phyloP scores from a whole-genome alignment of 35 echinoderm and acorn worm species.

The Anneissia japonica region DNA sequence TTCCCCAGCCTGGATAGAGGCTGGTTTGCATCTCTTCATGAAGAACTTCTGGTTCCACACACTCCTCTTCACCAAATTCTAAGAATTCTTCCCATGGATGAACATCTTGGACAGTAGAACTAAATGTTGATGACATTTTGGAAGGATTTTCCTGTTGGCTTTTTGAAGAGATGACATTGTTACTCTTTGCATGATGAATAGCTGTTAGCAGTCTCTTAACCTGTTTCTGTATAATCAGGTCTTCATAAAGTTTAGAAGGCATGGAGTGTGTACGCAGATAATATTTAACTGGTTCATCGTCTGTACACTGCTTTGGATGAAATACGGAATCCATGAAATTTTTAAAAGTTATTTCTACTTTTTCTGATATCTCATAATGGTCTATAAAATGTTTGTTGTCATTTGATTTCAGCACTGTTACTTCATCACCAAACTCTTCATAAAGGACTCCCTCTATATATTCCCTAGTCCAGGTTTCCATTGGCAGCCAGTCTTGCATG shows the following conservation, averaged over 20 bases:
- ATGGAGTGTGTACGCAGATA: slow-evolving; percentile 41
- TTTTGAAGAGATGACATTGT: background rate
- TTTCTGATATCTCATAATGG: background rate
- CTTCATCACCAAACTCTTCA: background rate
- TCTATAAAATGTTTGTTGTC: slow-evolving; percentile 6
- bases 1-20: background rate
- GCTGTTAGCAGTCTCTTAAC: background rate
- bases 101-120: background rate
- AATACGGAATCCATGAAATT: background rate
- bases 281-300: background rate
- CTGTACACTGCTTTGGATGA: background rate
- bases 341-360: background rate
- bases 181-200: background rate
- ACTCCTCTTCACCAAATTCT: background rate
- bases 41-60: background rate
- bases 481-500: slow-evolving; percentile 16
- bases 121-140: background rate
- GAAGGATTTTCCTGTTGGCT: background rate
- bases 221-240: background rate
- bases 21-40: background rate
- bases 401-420: background rate
- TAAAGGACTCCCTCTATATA: slow-evolving; percentile 11
- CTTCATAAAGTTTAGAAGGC: slow-evolving; percentile 15
- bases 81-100: background rate
- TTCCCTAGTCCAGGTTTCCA: slow-evolving; percentile 14